A percentile compares a stretch with the other conserved stretches of the same genome.
phyloP scores from a whole-genome alignment of 2,888 invertebrate genomes.

The Urechis unicinctus region DNA sequence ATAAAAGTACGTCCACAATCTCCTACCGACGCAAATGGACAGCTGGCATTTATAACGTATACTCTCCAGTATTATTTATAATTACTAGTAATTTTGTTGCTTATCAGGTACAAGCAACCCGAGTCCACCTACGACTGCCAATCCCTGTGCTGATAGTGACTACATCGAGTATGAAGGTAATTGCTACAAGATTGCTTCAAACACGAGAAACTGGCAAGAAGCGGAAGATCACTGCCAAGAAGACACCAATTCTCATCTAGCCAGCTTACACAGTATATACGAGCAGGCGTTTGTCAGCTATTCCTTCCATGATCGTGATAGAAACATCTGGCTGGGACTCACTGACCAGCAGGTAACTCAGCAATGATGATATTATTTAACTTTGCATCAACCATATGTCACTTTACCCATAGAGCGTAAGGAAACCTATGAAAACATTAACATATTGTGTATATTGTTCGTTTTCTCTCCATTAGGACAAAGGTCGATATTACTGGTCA shows the following conservation, averaged over 20 bases:
- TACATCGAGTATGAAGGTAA: too few species aligned
- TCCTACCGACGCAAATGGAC: too few species aligned
- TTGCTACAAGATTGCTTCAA: slow-evolving; percentile 6
- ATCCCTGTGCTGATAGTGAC: too few species aligned
- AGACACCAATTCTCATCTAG: background rate
- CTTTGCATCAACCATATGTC: too few species aligned
- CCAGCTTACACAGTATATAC: slow-evolving; percentile 18
- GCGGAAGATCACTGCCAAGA: slow-evolving; percentile 9
- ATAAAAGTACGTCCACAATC: slow-evolving; percentile 29
- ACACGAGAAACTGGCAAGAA: slow-evolving; percentile 5
- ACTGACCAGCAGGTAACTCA: slow-evolving; percentile 2
- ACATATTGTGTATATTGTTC: background rate
- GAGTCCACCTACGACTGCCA: too few species aligned
- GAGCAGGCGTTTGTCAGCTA: slow-evolving; percentile 26
- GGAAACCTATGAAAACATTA: too few species aligned
- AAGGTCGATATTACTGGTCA: slow-evolving; percentile 9
- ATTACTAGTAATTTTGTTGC: too few species aligned
- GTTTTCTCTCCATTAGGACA: slow-evolving; percentile 1
- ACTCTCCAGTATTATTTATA: too few species aligned
- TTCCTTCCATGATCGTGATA: background rate
- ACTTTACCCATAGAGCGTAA: too few species aligned
- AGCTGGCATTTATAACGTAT: too few species aligned
- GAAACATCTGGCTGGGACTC: slow-evolving; percentile 14
- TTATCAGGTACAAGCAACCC: too few species aligned
- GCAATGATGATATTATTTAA: background rate